These are phyloP conservation scores for Anabas testudineus DNA, from an alignment of 2,797 vertebrate species.

Conservation along the genomic window DNA sequence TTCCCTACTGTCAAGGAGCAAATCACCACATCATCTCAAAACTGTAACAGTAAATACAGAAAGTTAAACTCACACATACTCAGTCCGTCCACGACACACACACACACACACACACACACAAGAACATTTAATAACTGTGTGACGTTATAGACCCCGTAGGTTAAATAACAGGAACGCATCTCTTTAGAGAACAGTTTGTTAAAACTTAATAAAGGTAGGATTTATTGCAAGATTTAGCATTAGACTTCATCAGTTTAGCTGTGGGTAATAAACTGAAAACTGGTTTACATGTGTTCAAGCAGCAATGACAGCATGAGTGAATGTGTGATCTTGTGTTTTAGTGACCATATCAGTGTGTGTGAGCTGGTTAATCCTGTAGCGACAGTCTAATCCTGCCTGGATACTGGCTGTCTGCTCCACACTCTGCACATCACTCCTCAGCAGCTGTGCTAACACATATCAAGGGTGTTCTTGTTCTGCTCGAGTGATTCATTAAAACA, in stretches of 20 bases:
- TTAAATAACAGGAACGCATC: no score
- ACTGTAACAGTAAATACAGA: conserved; percentile 6
- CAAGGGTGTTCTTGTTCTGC: not conserved
- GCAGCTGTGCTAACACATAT: conserved; percentile 62
- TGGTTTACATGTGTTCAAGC: not conserved
- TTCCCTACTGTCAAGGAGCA: conserved; percentile 7
- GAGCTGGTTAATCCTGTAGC: conserved; percentile 53
- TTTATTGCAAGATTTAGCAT: no score
- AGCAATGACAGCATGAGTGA: conserved; percentile 1
- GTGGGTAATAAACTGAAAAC: no score
- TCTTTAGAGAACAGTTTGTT: no score
- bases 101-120: conserved; percentile 5
- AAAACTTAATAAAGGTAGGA: no score
- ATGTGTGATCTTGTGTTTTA: conserved; percentile 24
- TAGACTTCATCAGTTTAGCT: no score
- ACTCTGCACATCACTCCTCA: conserved; percentile 40
- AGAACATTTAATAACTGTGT: no score
- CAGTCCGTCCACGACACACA: not conserved
- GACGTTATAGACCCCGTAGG: no score
- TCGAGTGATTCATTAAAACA: no score
- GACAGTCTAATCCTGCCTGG: conserved; percentile 61
- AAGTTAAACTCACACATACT: not conserved
- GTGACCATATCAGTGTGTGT: conserved; percentile 14
- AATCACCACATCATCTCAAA: conserved; percentile 23
- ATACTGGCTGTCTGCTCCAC: conserved; percentile 50